Evolutionary conservation across 2,113 vertebrate genomes (phyloP), one percentile per base, ranked within the genome.

Genomic region (Austrofundulus limnaeus): DNA sequence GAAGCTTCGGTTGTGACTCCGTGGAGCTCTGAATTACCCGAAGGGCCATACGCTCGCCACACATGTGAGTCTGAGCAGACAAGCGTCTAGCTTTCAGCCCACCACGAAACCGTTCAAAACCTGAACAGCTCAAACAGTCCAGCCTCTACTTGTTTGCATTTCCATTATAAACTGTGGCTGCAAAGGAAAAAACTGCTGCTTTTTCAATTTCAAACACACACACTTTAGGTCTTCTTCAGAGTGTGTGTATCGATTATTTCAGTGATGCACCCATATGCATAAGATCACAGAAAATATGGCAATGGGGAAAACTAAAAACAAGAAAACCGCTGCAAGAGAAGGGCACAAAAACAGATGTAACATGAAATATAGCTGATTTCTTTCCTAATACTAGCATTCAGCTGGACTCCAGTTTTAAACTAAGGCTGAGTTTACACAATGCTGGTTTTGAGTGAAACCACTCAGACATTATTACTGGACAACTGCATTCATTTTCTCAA

Each of bases 1-100:
- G 67, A 60, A 49, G 64, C 46, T 73, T 75, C 46, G 17, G 50
- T n/a, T 56, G 58, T 78, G 72, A 77, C 72, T 81, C 75, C 68
- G 63, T 61, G 16, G 50, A 51, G 74, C 49, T 67, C 13, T 9
- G 63, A 75, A 63, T 49, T 66, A 43, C 23, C 48, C 81, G 38
- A 56, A 50, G 80, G 31, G 68, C 69, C 21, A 48, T 2, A 16
- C 4, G 66, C 51, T 68, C n/a, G 23, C 48, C 48, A 12, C 20
- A 43, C 66, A 21, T 0, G 9, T 0, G 47, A 66, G 46, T 10
- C 2, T 25, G n/a, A 67, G 70, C 0, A 54, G 70, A 9, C 13
- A 41, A 48, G 55, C 5, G 11, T 16, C 14, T 12, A 50, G 58
- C 7, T 41, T 47, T 20, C 17, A 51, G 57, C n/a, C 11, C 14